Evolutionary conservation across 2,888 invertebrate species (phyloP), one percentile per base, ranked within the genome.

Genomic region (Itoplectis maculator): DNA sequence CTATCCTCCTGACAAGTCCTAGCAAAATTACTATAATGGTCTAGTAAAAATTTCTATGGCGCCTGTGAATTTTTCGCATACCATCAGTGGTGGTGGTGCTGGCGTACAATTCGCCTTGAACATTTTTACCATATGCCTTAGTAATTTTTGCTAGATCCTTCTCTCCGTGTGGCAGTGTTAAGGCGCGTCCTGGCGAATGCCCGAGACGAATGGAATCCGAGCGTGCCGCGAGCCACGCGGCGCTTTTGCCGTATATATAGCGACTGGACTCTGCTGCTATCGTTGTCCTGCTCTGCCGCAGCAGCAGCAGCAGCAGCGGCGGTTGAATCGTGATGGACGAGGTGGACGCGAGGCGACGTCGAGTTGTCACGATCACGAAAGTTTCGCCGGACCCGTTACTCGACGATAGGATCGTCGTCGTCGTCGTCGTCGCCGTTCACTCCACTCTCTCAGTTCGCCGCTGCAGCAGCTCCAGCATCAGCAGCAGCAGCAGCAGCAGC

Each of bases 301-400:
- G 47, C 23, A 29, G 15, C 47, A n/a, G 5, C 47, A 54, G 54
- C 23, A 11, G 20, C 54, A 54, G 51, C 82, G 86, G 85, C 87
- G 87, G 86, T 85, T 86, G 74, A 87, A 88, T 89, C 89, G 88
- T 88, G 90, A 91, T 90, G 90, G 89, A 89, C 87, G 88, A 86
- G 86, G 85, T 79, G 75, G 88, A 87, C 85, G 86, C 86, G 65
- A 77, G 73, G 80, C 82, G 84, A 83, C 83, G 86, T 86, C 82
- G 87, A 86, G 87, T 85, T 88, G 89, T 89, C 90, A 90, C 89
- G 91, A 91, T 91, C 91, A 89, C 89, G 90, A 91, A 92, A 91
- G 88, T 90, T 90, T 88, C 88, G 87, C 86, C 82, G 86, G 86
- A 86, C 86, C 88, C 92, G 88, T 89, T 92, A 91, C 86, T 87